phyloP scores from a whole-genome alignment of 2,797 vertebrate genomes.

The Coregonus sp. region DNA sequence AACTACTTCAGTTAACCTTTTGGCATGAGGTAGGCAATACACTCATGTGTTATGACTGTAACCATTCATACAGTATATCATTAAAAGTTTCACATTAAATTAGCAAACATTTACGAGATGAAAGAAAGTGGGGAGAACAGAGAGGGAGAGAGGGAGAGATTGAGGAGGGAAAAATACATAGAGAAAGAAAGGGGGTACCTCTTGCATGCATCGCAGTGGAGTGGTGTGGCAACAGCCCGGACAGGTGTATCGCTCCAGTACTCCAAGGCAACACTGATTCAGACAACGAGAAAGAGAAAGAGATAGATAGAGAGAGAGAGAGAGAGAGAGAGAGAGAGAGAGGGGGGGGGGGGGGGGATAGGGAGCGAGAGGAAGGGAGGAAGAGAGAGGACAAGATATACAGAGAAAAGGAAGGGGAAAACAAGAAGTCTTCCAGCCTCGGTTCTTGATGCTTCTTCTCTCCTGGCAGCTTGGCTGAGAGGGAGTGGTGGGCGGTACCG shows the following conservation, averaged over 20 bases:
- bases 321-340: not conserved
- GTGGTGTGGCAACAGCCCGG: not conserved
- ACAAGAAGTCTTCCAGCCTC: not conserved
- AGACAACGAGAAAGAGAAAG: not conserved
- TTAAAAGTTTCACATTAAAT: not conserved
- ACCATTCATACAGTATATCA: not conserved
- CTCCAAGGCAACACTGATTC: conserved; percentile 1
- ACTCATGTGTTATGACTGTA: not conserved
- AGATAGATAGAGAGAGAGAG: not conserved
- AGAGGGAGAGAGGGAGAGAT: not conserved
- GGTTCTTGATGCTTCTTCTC: not conserved
- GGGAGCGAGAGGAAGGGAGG: not conserved
- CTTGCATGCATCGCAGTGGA: not conserved
- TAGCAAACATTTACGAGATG: not conserved
- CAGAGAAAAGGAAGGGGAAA: not conserved
- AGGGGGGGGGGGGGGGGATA: not conserved
- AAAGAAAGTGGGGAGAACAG: not conserved
- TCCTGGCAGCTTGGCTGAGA: not conserved
- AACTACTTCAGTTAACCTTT: not conserved
- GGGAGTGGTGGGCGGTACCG: not conserved
- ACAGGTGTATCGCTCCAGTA: conserved; percentile 12
- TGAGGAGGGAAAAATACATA: not conserved
- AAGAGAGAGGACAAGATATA: not conserved
- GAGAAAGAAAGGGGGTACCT: conserved; percentile 4
- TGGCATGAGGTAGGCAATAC: not conserved